Base-by-base conservation (phyloP, 2,888 invertebrate species). In the Gandaritis pyraliata region DNA sequence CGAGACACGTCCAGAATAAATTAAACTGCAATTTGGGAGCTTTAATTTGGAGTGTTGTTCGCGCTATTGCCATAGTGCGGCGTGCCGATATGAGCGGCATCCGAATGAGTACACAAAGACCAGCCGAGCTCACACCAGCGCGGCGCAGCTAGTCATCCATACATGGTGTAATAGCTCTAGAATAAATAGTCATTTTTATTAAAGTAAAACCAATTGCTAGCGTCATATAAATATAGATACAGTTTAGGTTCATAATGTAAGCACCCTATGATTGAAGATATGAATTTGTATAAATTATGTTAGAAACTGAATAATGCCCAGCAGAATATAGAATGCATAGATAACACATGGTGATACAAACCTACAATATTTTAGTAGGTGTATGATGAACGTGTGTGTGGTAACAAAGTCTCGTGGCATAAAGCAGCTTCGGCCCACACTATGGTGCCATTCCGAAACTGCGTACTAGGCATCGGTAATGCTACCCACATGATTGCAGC, bases 1-100 rank as follows among this genome's bases (percentile, higher is more conserved):
- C 86, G 88, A 86, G 88, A 90, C 91, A 91, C 91, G 91, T 85
- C 76, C 87, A 76, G 91, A 90, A 92, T 92, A 91, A 90, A 90
- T 91, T 90, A 90, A 90, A 90, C 84, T 88, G 87, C 89, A 90
- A 90, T 92, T 92, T 89, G 86, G 87, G 81, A 84, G 86, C 82
- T 90, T 90, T 90, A 90, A 90, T 90, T 89, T 88, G 88, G 85
- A 88, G 87, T 88, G 87, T 87, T 89, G 89, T 88, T 86, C 82
- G 79, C 84, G 85, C 83, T 84, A 86, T 87, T 87, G 87, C 83
- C 82, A 85, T 86, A 82, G 84, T 78, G 84, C 75, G 76, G 80
- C 75, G 76, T 77, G 77, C 75, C 81, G 87, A 88, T 90, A 90
- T 86, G 88, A 86, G 82, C 85, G 75, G 88, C 87, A 88, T 88